These are phyloP conservation scores for Drosophila teissieri DNA, from an alignment of 1,140 invertebrate genomes.

Conservation along the genomic window DNA sequence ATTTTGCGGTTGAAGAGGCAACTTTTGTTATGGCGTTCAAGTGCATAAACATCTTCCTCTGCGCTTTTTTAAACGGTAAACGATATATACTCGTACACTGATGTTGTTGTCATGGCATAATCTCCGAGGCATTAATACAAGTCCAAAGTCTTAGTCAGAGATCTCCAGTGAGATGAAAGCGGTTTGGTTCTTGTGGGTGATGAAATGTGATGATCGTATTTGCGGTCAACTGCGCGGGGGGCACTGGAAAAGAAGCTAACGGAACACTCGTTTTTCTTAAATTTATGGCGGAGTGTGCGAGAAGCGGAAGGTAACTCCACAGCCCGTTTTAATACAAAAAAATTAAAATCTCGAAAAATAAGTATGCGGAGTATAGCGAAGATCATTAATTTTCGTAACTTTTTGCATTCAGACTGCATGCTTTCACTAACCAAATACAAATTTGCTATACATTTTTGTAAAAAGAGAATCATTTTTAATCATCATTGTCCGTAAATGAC, in stretches of 20 bases:
- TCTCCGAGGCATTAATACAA: constrained; percentile 68
- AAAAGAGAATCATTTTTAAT: background rate
- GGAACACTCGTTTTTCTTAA: constrained; percentile 32
- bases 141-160: constrained; percentile 63
- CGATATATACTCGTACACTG: constrained; percentile 61
- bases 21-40: constrained; percentile 68
- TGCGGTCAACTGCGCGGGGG: constrained; percentile 56
- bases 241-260: constrained; percentile 28
- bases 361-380: background rate
- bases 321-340: background rate
- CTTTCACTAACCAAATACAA: too few species aligned
- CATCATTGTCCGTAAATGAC: too few species aligned
- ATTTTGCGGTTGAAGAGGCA: constrained; percentile 75
- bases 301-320: constrained; percentile 4
- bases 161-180: constrained; percentile 59
- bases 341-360: background rate
- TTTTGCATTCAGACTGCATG: too few species aligned
- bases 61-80: constrained; percentile 67
- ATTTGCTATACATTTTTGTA: too few species aligned
- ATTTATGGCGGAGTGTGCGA: constrained; percentile 24
- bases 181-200: constrained; percentile 58
- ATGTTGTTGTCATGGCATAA: constrained; percentile 60
- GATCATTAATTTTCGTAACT: too few species aligned
- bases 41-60: constrained; percentile 72
- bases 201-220: constrained; percentile 68